Base-by-base conservation (phyloP, 1,140 invertebrate species). In the Acromyrmex heyeri region DNA sequence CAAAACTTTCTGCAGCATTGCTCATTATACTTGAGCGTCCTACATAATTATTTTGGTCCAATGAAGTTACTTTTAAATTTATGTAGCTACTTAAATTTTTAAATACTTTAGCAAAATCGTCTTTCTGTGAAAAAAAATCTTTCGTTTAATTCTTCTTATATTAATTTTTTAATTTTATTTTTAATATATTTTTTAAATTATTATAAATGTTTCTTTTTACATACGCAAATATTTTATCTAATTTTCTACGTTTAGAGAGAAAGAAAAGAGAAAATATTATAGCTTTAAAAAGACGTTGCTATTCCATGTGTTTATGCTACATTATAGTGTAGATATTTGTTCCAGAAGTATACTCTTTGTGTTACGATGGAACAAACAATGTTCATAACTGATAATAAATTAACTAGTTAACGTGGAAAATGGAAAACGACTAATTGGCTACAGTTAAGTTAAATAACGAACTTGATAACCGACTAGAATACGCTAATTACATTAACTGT, bases 371-470 rank as follows among this genome's bases (percentile, higher is more conserved):
- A 44, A 48, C 38, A 16, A 69, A n/a, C 24, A 12, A 3, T 72
- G 53, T 82, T 82, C 78, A 48, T 82, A 70, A 57, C 65, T 59
- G 34, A 82, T 82, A 59, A 73, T 82, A 59, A 82, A 73, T 82
- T 72, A 82, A 59, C 65, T 59, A 53, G 50, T 82, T 82, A 82
- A 73, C 53, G 14, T 48, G 79, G 62, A 73, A 82, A 82, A 61
- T 73, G 67, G 79, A 82, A 82, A 82, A 59, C 34, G 50, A 82
- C 78, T 78, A 72, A 64, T 76, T 82, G 48, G 21, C 50, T 61
- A 67, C 61, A 65, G 34, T 59, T 73, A 72, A 72, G 79, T 73
- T 73, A 73, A 82, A 59, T 73, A 73, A 82, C 67, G 65, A n/a
- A 38, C 16, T 21, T 72, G 50, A 70, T 82, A 82, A 72, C 50